Evolutionary conservation across 2,113 vertebrate genomes (phyloP).

Genomic region (Cynopterus brachyotis): DNA sequence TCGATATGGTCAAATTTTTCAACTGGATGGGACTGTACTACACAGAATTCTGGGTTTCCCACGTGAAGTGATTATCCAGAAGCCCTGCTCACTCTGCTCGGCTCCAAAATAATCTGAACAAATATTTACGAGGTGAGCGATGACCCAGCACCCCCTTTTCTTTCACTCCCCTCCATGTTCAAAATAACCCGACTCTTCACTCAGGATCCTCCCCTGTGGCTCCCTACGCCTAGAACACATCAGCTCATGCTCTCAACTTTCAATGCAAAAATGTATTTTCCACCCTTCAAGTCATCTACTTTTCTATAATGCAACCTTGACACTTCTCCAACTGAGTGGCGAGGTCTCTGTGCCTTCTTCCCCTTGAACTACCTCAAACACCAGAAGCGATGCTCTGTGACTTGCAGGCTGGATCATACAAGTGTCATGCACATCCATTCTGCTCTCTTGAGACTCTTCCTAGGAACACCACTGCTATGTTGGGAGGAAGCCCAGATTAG

Average conservation of each 20-base stretch:
- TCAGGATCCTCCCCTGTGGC: background rate
- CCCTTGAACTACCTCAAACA: background rate
- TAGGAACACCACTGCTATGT: background rate
- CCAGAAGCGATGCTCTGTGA: background rate
- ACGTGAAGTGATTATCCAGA: background rate
- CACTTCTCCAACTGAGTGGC: background rate
- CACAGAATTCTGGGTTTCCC: background rate
- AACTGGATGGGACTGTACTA: background rate
- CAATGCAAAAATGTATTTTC: background rate
- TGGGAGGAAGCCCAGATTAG: background rate
- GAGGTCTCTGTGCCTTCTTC: background rate
- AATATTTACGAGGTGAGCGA: background rate
- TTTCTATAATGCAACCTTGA: background rate
- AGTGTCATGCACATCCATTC: background rate
- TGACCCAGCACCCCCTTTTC: background rate
- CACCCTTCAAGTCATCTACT: background rate
- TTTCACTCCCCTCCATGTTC: background rate
- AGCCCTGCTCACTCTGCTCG: background rate
- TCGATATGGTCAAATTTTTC: background rate
- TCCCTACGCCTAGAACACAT: background rate
- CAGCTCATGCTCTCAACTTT: background rate
- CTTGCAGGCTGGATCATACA: background rate
- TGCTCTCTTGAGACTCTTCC: background rate
- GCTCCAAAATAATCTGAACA: background rate
- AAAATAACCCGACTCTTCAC: background rate